A percentile compares a stretch with the other conserved stretches of the same genome.
Conservation (phyloP, 1,140 invertebrate species). For the Sycophaga agraensis region DNA sequence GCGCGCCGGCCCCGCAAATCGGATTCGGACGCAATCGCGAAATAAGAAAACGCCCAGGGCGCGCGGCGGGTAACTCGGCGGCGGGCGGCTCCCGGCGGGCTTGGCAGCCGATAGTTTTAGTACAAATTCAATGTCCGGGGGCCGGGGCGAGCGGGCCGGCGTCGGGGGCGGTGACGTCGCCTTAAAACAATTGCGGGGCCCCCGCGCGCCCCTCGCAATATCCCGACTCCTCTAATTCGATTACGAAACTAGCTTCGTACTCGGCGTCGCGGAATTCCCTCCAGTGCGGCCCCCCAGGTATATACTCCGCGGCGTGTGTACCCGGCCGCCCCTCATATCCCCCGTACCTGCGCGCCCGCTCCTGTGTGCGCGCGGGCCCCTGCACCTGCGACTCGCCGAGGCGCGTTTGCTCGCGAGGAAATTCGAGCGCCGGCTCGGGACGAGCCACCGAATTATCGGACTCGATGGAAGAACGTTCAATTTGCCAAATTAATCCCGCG, state of each 20-base stretch:
- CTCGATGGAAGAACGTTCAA: constrained; percentile 57
- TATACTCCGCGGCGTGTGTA: too few species aligned
- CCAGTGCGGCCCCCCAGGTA: too few species aligned
- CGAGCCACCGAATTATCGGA: constrained; percentile 49
- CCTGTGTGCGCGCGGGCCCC: background rate
- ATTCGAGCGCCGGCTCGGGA: background rate
- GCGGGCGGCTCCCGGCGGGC: constrained; percentile 47
- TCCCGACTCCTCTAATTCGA: constrained; percentile 58
- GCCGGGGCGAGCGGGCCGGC: too few species aligned
- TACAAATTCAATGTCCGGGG: too few species aligned
- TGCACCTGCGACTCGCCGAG: background rate
- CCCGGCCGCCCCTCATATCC: constrained; percentile 38
- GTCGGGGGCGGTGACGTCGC: too few species aligned
- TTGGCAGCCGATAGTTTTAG: constrained; percentile 36
- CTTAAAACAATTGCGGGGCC: constrained; percentile 42
- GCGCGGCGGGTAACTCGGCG: constrained; percentile 45
- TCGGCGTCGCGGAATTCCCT: too few species aligned
- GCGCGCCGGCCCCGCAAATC: background rate
- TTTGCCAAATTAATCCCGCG: constrained; percentile 55
- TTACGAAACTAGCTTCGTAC: constrained; percentile 49
- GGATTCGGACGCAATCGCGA: constrained; percentile 29
- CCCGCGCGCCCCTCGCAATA: constrained; percentile 47
- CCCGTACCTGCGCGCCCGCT: background rate
- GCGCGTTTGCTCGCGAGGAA: background rate
- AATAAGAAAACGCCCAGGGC: constrained; percentile 38